phyloP scores from a whole-genome alignment of 1,140 invertebrate species.

The Scylla paramamosain region DNA sequence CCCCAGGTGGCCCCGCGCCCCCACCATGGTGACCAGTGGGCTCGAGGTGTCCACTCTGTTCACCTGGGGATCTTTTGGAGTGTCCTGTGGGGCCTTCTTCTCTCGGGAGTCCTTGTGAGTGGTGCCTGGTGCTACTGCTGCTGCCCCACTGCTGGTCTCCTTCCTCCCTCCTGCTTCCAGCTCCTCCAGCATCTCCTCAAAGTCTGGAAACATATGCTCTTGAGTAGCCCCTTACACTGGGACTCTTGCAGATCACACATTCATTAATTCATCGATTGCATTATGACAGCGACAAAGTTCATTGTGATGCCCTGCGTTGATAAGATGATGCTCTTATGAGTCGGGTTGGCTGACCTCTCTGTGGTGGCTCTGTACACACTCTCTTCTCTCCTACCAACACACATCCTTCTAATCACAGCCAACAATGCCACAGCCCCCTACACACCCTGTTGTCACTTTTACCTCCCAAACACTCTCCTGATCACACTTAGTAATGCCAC shows the following conservation, averaged over 20 bases:
- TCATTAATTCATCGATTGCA: too few species aligned
- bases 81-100: not conserved
- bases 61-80: not conserved
- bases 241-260: too few species aligned
- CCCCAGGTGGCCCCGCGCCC: not conserved
- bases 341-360: too few species aligned
- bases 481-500: too few species aligned
- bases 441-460: not conserved
- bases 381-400: too few species aligned
- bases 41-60: not conserved
- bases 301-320: too few species aligned
- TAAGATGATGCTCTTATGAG: too few species aligned
- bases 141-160: not conserved
- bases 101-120: not conserved
- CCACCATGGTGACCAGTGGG: not conserved
- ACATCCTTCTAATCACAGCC: too few species aligned
- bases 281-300: too few species aligned
- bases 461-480: too few species aligned
- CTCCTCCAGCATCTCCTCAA: slow-evolving; percentile 40
- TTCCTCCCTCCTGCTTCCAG: not conserved
- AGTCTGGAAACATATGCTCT: not conserved
- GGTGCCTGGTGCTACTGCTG: not conserved
- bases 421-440: not conserved
- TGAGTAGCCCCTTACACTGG: too few species aligned
- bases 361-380: too few species aligned